phyloP scores from a whole-genome alignment of 2,888 invertebrate genomes.

The Scrobipalpa costella region DNA sequence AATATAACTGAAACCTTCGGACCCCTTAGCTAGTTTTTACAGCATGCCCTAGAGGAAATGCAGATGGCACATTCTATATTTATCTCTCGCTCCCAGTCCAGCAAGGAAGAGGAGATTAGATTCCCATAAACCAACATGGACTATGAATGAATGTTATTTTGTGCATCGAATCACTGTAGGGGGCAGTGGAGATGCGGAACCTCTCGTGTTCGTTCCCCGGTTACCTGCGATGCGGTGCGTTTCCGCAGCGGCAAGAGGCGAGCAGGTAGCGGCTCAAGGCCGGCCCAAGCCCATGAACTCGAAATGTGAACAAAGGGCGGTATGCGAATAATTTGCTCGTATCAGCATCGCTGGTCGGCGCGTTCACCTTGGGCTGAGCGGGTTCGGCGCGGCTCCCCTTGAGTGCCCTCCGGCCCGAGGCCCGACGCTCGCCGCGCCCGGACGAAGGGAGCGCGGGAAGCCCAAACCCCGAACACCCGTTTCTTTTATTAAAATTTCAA shows the following conservation, averaged over 20 bases:
- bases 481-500: conserved; percentile 48
- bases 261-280: conserved; percentile 61
- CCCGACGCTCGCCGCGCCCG: conserved; percentile 25
- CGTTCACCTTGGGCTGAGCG: conserved; percentile 72
- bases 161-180: background rate
- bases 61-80: too few species aligned
- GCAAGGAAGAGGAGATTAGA: too few species aligned
- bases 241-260: conserved; percentile 31
- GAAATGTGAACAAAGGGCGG: conserved; percentile 70
- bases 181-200: conserved; percentile 15
- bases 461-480: conserved; percentile 35
- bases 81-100: too few species aligned
- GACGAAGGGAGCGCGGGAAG: conserved; percentile 31
- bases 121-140: too few species aligned
- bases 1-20: too few species aligned
- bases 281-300: conserved; percentile 61
- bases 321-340: conserved; percentile 73
- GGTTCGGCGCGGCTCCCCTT: conserved; percentile 56
- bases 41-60: too few species aligned
- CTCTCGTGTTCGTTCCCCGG: background rate
- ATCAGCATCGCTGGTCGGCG: conserved; percentile 62
- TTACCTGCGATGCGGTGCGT: conserved; percentile 14
- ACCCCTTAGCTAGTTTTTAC: too few species aligned
- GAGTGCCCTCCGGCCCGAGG: conserved; percentile 31
- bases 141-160: background rate